Conservation (phyloP, 2,113 vertebrate genomes). For the Raja brachyura region DNA sequence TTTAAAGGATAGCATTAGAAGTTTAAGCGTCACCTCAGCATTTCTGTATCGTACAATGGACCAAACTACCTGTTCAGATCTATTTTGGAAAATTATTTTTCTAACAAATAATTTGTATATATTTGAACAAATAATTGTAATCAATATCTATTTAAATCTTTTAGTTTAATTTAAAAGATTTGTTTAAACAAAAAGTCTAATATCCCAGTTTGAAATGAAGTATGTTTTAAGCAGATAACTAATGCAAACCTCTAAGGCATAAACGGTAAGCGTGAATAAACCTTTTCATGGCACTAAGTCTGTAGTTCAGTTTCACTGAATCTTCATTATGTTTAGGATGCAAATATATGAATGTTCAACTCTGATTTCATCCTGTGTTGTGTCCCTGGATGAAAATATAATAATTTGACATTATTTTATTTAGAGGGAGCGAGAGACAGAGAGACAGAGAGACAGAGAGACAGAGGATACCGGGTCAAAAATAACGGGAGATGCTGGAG, state of each 20-base stretch:
- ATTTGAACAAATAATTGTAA: slow-evolving; percentile 28
- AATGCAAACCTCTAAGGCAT: not conserved
- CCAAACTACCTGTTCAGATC: slow-evolving; percentile 26
- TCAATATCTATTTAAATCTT: slow-evolving; percentile 15
- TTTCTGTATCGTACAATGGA: not conserved
- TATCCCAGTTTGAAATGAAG: slow-evolving; percentile 3
- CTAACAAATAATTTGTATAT: slow-evolving; percentile 34
- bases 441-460: too few relatives aligned
- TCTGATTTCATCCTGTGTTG: too few relatives aligned
- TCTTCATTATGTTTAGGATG: slow-evolving; percentile 8
- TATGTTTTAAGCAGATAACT: slow-evolving; percentile 12
- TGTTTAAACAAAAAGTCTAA: not conserved
- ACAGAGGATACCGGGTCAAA: too few relatives aligned
- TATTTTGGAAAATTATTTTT: slow-evolving; percentile 32
- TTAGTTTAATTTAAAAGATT: not conserved
- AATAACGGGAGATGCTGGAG: too few relatives aligned
- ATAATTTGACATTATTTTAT: not conserved
- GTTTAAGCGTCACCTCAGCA: not conserved
- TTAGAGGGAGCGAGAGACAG: too few relatives aligned
- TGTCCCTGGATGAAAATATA: too few relatives aligned
- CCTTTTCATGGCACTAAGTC: not conserved
- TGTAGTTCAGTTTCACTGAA: not conserved
- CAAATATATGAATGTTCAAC: not conserved
- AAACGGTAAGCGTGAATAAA: slow-evolving; percentile 20
- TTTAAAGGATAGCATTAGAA: slow-evolving; percentile 8